Evolutionary conservation across 2,888 invertebrate species (phyloP).

Genomic region (Caprella mutica): DNA sequence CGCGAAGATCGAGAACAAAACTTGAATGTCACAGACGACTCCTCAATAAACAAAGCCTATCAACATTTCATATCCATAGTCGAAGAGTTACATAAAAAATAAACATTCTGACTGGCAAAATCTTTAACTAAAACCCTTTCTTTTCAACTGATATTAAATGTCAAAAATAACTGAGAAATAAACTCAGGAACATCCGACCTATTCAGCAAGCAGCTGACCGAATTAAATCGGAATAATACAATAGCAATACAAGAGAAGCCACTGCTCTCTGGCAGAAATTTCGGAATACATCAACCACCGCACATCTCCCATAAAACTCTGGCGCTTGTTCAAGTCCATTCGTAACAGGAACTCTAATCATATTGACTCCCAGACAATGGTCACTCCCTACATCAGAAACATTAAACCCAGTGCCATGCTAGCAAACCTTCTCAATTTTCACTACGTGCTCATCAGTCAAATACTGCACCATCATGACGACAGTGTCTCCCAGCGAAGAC

Average conservation of each 20-base stretch:
- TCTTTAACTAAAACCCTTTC: neutral
- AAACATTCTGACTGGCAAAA: neutral
- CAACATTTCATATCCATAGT: neutral
- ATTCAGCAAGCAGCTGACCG: neutral
- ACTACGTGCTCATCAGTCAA: neutral
- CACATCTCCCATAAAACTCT: no score
- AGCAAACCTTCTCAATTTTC: neutral
- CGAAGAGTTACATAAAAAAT: neutral
- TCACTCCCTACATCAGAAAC: neutral
- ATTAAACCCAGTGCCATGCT: neutral
- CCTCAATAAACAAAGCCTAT: neutral
- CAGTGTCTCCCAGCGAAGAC: neutral
- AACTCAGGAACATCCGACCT: neutral
- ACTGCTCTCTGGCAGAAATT: no score
- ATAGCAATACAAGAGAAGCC: neutral
- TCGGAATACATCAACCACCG: no score
- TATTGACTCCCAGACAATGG: neutral
- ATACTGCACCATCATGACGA: neutral
- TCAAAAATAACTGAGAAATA: neutral
- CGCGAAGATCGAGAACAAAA: neutral
- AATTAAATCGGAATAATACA: neutral
- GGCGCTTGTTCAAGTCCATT: neutral
- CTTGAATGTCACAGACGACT: neutral
- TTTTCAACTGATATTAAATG: neutral
- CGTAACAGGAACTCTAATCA: neutral